These are phyloP conservation scores for Nematostella vectensis DNA, from an alignment of 92 coral and sea anemone genomes.

Conservation along the genomic window DNA sequence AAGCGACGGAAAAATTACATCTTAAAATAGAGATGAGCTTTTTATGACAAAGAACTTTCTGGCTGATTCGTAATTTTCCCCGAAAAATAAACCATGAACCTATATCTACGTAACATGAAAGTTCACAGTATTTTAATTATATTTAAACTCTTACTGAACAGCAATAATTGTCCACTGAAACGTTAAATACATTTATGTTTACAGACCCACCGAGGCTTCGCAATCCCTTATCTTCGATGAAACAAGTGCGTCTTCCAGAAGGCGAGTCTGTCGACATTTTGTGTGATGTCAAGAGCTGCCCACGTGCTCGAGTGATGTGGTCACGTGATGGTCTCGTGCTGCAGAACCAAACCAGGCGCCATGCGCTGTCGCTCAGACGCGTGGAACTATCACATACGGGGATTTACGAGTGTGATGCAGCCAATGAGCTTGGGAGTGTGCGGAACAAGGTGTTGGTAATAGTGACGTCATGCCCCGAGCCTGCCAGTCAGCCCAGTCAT, in stretches of 20 bases:
- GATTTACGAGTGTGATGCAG: conserved; percentile 42
- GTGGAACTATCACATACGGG: conserved; percentile 29
- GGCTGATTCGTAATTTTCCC: no score
- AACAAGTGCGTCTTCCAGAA: conserved; percentile 30
- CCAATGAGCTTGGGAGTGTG: conserved; percentile 39
- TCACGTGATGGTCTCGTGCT: conserved; percentile 20
- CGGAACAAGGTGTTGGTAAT: conserved; percentile 30
- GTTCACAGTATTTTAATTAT: no score
- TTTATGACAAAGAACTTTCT: no score
- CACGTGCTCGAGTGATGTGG: conserved; percentile 26
- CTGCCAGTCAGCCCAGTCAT: no score
- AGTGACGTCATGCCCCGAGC: conserved; percentile 37
- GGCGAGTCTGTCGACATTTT: conserved; percentile 19
- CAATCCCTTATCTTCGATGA: not conserved
- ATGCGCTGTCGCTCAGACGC: conserved; percentile 9
- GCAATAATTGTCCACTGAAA: no score
- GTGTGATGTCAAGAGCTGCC: conserved; percentile 20
- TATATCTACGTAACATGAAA: no score
- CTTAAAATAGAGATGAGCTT: no score
- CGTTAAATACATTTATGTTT: not conserved
- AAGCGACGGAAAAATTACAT: no score
- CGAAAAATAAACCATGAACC: no score
- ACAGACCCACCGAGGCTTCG: conserved; percentile 18
- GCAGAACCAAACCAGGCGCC: conserved; percentile 10
- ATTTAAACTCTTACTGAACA: no score